Evolutionary conservation across 2,888 invertebrate species (phyloP).

Genomic region (Dione juno): DNA sequence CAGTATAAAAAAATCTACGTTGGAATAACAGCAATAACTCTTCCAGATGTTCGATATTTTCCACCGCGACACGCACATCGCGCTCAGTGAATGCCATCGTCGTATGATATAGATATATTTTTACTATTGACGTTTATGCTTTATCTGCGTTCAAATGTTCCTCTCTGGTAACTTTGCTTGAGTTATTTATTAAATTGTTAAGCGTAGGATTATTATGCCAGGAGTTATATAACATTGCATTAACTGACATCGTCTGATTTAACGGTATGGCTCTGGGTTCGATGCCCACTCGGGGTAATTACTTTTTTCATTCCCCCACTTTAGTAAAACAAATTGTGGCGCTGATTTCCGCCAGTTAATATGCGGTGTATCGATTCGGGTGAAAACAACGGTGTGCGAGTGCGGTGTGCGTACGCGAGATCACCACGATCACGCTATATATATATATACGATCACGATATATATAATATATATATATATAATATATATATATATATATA

Average conservation of each 20-base stretch:
- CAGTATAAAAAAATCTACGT: constrained; percentile 31
- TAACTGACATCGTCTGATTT: neutral
- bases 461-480: too few species aligned
- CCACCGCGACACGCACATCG: constrained; percentile 43
- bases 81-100: constrained; percentile 40
- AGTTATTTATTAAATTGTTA: neutral
- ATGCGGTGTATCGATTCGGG: too few species aligned
- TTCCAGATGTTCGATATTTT: constrained; percentile 44
- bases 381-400: too few species aligned
- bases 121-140: constrained; percentile 31
- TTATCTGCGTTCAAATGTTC: constrained; percentile 19
- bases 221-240: neutral
- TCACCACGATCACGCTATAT: too few species aligned
- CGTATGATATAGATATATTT: constrained; percentile 24
- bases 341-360: too few species aligned
- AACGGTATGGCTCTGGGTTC: too few species aligned
- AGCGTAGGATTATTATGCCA: neutral
- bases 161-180: neutral
- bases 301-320: too few species aligned
- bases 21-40: constrained; percentile 40
- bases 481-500: too few species aligned
- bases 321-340: too few species aligned
- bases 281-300: too few species aligned
- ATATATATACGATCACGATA: too few species aligned
- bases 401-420: too few species aligned